phyloP scores from a whole-genome alignment of 2,113 vertebrate genomes.

The Rhea americana region DNA sequence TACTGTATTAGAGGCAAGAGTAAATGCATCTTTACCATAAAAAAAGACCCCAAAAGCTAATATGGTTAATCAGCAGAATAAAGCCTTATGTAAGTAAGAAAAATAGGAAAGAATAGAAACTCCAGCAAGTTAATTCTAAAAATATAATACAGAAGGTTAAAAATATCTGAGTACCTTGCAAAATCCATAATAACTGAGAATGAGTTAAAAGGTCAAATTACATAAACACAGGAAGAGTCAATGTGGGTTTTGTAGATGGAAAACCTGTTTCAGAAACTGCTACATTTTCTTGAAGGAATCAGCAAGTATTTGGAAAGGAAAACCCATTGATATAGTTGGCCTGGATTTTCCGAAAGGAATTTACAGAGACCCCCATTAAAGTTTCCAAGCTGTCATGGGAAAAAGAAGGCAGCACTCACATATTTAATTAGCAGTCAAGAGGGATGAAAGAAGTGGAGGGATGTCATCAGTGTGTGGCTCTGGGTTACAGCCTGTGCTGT shows the following conservation, averaged over 20 bases:
- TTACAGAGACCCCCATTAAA: background rate
- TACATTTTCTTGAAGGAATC: background rate
- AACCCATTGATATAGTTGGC: background rate
- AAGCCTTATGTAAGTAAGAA: background rate
- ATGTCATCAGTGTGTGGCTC: background rate
- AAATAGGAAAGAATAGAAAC: background rate
- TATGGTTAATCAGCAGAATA: background rate
- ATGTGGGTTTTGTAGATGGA: background rate
- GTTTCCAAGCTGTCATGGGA: background rate
- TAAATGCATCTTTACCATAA: background rate
- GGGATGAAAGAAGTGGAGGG: background rate
- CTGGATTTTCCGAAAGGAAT: background rate
- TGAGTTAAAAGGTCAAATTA: background rate
- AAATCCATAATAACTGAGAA: conserved; percentile 10
- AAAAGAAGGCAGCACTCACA: background rate
- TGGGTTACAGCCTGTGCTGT: background rate
- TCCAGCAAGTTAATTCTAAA: background rate
- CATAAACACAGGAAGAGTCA: background rate
- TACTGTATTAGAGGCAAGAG: background rate
- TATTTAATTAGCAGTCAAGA: background rate
- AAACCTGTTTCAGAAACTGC: background rate
- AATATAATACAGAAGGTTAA: background rate
- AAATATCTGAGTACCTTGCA: background rate
- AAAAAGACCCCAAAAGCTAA: background rate
- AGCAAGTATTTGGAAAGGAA: background rate